Conservation (phyloP, 92 coral and sea anemone genomes). For the Epizoanthus scotinus region DNA sequence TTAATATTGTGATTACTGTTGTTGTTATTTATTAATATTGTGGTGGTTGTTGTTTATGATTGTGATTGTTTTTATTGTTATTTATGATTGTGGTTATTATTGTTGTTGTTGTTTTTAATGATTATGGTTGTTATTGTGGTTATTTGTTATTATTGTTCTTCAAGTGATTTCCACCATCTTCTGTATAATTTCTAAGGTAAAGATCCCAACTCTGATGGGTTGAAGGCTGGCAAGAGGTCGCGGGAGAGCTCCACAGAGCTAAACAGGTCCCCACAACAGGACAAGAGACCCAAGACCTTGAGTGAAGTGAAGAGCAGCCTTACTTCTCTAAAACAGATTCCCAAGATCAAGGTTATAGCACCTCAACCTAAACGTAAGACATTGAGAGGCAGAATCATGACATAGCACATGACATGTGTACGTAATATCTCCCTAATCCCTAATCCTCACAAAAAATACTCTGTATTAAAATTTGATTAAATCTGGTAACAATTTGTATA, state of each 20-base stretch:
- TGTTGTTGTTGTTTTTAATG: background rate
- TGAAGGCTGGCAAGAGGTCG: conserved; percentile 6
- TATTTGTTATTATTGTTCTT: background rate
- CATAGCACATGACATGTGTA: too few species aligned
- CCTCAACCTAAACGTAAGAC: conserved; percentile 77
- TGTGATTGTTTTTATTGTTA: background rate
- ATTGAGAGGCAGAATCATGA: background rate
- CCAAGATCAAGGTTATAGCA: conserved; percentile 69
- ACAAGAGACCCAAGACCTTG: conserved; percentile 74
- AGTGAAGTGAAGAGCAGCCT: conserved; percentile 71
- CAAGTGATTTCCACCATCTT: background rate
- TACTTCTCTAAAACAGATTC: conserved; percentile 58
- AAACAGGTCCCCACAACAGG: conserved; percentile 68
- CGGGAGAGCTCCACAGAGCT: conserved; percentile 29
- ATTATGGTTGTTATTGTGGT: background rate
- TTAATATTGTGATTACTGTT: background rate
- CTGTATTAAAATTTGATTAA: too few species aligned
- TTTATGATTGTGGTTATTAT: background rate
- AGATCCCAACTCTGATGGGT: background rate
- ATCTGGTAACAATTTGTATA: too few species aligned
- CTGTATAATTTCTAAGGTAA: conserved; percentile 9
- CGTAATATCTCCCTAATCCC: too few species aligned
- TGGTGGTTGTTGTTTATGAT: too few species aligned
- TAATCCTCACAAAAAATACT: too few species aligned
- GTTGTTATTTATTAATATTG: too few species aligned